These are phyloP conservation scores for Conus betulinus DNA, from an alignment of 1,140 invertebrate species.

Conservation along the genomic window DNA sequence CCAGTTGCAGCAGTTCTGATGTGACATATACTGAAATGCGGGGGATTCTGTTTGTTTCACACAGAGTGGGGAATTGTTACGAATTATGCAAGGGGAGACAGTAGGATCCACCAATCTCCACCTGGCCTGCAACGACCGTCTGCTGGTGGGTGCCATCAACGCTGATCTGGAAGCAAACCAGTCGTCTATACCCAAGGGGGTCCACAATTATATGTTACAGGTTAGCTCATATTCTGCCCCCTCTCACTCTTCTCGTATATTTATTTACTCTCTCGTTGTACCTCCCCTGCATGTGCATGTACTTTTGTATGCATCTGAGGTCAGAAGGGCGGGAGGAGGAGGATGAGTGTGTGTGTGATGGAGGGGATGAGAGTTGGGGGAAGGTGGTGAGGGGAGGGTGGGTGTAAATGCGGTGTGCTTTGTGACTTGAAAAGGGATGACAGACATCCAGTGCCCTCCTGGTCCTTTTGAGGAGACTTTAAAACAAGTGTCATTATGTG, in stretches of 20 bases:
- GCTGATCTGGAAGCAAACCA: constrained; percentile 73
- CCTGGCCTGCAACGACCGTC: constrained; percentile 69
- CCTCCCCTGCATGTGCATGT: not conserved
- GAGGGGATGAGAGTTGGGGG: no score
- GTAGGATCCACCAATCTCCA: constrained; percentile 73
- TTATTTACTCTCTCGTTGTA: not conserved
- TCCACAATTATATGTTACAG: constrained; percentile 72
- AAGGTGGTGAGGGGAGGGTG: no score
- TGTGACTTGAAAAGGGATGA: no score
- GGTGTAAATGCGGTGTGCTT: no score
- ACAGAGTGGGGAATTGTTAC: constrained; percentile 74
- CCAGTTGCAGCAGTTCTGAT: no score
- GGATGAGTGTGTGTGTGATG: no score
- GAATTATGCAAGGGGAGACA: constrained; percentile 73
- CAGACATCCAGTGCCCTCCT: no score
- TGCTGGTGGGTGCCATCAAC: constrained; percentile 73
- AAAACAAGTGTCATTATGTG: no score
- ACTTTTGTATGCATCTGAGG: constrained; percentile 51
- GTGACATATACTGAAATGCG: no score
- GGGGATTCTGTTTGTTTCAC: not conserved
- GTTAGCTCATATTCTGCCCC: constrained; percentile 46
- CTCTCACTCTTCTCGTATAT: not conserved
- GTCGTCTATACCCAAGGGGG: constrained; percentile 67
- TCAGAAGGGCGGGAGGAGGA: constrained; percentile 31
- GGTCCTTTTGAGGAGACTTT: no score